Evolutionary conservation across 2,113 vertebrate genomes (phyloP).

Genomic region (Columbina picui): DNA sequence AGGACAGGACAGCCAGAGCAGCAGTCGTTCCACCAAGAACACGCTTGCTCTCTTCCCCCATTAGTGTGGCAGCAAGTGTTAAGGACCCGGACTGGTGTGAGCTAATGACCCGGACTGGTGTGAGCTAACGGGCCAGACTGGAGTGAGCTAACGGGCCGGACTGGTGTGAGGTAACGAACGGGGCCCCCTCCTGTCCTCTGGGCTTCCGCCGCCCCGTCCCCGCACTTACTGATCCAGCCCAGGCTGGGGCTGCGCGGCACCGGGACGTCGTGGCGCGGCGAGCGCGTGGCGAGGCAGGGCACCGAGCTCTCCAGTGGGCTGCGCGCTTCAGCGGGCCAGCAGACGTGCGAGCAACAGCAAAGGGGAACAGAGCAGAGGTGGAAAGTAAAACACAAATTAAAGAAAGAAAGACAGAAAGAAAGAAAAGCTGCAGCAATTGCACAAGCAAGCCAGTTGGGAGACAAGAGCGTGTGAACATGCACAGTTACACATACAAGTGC

Average conservation of each 20-base stretch:
- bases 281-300: conserved; percentile 90
- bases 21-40: background rate
- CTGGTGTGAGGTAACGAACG: background rate
- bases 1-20: rapidly evolving
- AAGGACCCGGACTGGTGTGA: rapidly evolving
- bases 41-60: rapidly evolving
- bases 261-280: conserved; percentile 85
- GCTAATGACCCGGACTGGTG: rapidly evolving
- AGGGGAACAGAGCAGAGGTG: conserved; percentile 70
- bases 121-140: background rate
- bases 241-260: conserved; percentile 87
- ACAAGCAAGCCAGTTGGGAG: conserved; percentile 47
- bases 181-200: background rate
- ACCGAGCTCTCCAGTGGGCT: conserved; percentile 92
- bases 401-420: background rate
- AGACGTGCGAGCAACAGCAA: conserved; percentile 65
- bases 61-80: background rate
- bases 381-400: conserved; percentile 56
- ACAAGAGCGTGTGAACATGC: background rate
- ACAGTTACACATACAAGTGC: background rate
- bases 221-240: conserved; percentile 97
- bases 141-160: no score
- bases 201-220: background rate
- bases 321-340: conserved; percentile 84
- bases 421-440: conserved; percentile 67